Base-by-base conservation (phyloP, 2,888 invertebrate species). In the Dasysyrphus tricinctus region DNA sequence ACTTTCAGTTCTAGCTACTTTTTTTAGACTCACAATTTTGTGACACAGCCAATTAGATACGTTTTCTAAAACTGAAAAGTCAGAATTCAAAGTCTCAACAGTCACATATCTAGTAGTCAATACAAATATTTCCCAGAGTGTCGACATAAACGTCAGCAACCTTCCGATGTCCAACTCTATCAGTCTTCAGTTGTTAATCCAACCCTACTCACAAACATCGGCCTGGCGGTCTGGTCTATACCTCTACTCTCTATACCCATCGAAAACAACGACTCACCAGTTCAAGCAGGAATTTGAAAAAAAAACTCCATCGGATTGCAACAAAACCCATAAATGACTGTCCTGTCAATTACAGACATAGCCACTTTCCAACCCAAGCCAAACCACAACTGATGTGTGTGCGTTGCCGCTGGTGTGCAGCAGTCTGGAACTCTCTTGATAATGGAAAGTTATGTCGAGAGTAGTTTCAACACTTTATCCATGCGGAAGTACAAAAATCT, bases 401-500 rank as follows among this genome's bases (percentile, higher is more conserved):
- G 14, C 11, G 47, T 7, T 42, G 24, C 12, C 14, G 59, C 39
- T 59, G 6, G 16, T 59, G 63, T 86, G 74, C 86, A 82, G 51
- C 61, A 78, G 86, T 72, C 86, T 86, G 82, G 86, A 86, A 86
- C 82, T 82, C 82, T 79, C 54, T 65, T 86, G 86, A 86, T 86
- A 86, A 86, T 86, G 86, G 86, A 75, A 86, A 86, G 86, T 82
- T 86, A 86, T 86, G 81, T 86, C 67, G 82, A 86, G 82, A 86
- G 86, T 79, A 86, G 78, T 82, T 86, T 82, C 82, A 82, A 86
- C 86, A 86, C 86, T 79, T 79, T 86, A 82, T 86, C 86, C 81
- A 63, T 72, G 65, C 67, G 72, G 78, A 79, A 78, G 86, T 72
- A 82, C 29, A 78, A 59, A 82, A 75, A 86, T 86, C 65, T 74